phyloP scores from a whole-genome alignment of 2,888 invertebrate species.

The Athripsodes cinereus region DNA sequence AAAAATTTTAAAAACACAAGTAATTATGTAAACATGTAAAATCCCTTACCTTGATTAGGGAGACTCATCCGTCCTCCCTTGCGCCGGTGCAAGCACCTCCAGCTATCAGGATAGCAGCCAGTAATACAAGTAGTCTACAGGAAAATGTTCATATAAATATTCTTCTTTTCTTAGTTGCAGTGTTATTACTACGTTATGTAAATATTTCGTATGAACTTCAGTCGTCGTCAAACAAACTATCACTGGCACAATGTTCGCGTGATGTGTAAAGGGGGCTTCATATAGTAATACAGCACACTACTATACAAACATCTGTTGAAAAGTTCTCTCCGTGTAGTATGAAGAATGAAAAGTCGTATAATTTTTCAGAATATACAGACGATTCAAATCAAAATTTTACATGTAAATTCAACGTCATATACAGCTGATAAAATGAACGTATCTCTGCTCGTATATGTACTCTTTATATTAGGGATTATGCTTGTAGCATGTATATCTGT shows the following conservation, averaged over 20 bases:
- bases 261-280: not conserved
- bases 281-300: too few relatives aligned
- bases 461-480: too few relatives aligned
- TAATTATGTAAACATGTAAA: not conserved
- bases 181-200: not conserved
- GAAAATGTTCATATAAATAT: not conserved
- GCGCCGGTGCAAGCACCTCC: slow-evolving; percentile 11
- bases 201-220: not conserved
- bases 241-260: not conserved
- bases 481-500: not conserved
- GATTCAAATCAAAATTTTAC: slow-evolving; percentile 2
- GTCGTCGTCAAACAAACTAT: not conserved
- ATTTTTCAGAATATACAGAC: not conserved
- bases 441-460: not conserved
- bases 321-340: not conserved
- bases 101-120: slow-evolving; percentile 18
- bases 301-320: not conserved
- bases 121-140: not conserved
- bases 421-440: not conserved
- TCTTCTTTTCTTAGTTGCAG: not conserved
- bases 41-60: slow-evolving; percentile 9
- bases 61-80: slow-evolving; percentile 20
- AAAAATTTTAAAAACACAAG: too few relatives aligned
- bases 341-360: not conserved
- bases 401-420: not conserved